Conservation (phyloP, 2,113 vertebrate species). For the Eleginops maclovinus region DNA sequence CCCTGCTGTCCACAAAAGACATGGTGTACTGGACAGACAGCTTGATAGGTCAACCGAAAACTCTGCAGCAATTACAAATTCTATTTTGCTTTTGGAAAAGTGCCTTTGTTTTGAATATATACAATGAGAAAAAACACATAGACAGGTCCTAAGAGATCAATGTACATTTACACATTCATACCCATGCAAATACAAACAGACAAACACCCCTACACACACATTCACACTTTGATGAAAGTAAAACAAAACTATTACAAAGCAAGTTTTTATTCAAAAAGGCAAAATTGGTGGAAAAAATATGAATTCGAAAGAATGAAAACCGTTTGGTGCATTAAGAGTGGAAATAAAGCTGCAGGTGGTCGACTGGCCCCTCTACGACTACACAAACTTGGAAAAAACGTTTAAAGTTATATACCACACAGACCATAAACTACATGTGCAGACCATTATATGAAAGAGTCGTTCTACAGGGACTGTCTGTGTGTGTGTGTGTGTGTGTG, state of each 20-base stretch:
- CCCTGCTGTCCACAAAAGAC: not conserved
- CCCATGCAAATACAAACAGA: not conserved
- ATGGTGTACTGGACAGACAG: not conserved
- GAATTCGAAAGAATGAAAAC: no score
- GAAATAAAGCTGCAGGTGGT: no score
- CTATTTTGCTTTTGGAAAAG: not conserved
- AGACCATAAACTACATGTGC: not conserved
- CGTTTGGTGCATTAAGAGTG: no score
- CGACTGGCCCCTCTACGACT: no score
- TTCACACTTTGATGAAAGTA: no score
- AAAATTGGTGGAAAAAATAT: no score
- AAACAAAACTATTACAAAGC: no score
- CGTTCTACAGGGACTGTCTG: conserved; percentile 14
- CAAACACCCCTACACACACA: not conserved
- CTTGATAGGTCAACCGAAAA: not conserved
- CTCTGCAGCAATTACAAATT: not conserved
- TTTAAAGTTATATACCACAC: not conserved
- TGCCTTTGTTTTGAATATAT: not conserved
- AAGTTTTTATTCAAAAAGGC: no score
- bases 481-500: not conserved
- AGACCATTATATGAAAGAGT: conserved; percentile 24
- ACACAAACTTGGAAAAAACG: conserved; percentile 14
- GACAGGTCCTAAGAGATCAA: not conserved
- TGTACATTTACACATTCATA: not conserved
- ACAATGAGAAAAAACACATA: not conserved